Conservation (phyloP, 2,888 invertebrate species). For the Melitaea athalia region DNA sequence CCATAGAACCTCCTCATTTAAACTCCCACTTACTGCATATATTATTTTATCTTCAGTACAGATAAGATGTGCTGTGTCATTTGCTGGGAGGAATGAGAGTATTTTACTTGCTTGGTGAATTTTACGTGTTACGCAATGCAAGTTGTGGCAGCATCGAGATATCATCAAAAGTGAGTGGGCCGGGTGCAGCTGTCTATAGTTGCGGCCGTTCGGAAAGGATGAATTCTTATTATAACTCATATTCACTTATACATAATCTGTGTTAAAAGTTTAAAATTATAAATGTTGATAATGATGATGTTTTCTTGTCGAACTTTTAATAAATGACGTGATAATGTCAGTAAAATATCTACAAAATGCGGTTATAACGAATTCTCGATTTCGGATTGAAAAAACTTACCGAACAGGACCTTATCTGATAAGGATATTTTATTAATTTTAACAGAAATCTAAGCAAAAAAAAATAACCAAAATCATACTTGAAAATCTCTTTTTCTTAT, state of each 20-base stretch:
- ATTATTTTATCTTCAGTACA: not conserved
- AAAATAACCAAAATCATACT: too few species aligned
- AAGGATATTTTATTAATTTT: too few species aligned
- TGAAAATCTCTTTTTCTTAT: too few species aligned
- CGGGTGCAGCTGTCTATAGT: conserved; percentile 23
- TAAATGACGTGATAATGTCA: too few species aligned
- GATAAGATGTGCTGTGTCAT: conserved; percentile 11
- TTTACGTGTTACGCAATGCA: conserved; percentile 19
- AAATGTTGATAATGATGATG: too few species aligned
- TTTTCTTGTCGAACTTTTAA: too few species aligned
- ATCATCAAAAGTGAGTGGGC: conserved; percentile 19
- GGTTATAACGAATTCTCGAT: too few species aligned
- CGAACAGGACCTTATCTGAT: too few species aligned
- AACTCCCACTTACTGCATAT: conserved; percentile 1
- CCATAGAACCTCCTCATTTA: not conserved
- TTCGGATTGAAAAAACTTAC: too few species aligned
- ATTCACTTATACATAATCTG: not conserved
- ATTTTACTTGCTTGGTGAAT: conserved; percentile 15
- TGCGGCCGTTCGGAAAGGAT: not conserved
- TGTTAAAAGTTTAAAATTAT: not conserved
- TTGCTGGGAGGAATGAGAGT: conserved; percentile 1
- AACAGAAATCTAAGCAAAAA: too few species aligned
- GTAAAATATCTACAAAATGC: too few species aligned
- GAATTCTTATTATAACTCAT: not conserved
- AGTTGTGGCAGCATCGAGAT: conserved; percentile 18